phyloP scores from a whole-genome alignment of 2,113 vertebrate genomes.

The Manacus vitellinus region DNA sequence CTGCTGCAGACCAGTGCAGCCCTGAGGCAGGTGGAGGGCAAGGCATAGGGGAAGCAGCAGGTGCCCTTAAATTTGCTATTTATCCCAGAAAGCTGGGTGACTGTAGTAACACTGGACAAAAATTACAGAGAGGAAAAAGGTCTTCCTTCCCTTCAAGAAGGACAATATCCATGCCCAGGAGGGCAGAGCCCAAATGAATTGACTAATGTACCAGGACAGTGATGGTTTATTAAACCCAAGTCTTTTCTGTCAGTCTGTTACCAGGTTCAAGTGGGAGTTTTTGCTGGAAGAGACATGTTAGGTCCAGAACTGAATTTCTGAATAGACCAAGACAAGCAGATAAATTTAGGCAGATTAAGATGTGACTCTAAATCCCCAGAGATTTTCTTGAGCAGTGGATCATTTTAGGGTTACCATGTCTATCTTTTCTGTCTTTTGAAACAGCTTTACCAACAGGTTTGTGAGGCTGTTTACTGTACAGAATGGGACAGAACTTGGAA shows the following conservation, averaged over 20 bases:
- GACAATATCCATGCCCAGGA: background rate
- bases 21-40: background rate
- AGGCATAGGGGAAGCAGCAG: background rate
- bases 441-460: background rate
- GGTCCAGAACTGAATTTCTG: background rate
- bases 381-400: background rate
- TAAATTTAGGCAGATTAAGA: background rate
- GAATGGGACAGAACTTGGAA: background rate
- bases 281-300: background rate
- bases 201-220: background rate
- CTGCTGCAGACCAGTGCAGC: background rate
- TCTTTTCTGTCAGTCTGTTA: background rate
- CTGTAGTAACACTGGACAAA: background rate
- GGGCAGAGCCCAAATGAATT: background rate
- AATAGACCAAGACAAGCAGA: background rate
- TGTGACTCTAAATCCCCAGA: background rate
- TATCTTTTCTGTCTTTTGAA: background rate
- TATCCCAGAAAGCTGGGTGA: background rate
- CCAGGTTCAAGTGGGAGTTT: accelerated
- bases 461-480: background rate
- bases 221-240: background rate
- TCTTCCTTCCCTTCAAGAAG: background rate
- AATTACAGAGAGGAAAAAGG: background rate
- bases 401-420: background rate
- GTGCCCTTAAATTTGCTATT: background rate